Evolutionary conservation across 1,140 invertebrate genomes (phyloP).

Genomic region (Pogonomyrmex californicus): DNA sequence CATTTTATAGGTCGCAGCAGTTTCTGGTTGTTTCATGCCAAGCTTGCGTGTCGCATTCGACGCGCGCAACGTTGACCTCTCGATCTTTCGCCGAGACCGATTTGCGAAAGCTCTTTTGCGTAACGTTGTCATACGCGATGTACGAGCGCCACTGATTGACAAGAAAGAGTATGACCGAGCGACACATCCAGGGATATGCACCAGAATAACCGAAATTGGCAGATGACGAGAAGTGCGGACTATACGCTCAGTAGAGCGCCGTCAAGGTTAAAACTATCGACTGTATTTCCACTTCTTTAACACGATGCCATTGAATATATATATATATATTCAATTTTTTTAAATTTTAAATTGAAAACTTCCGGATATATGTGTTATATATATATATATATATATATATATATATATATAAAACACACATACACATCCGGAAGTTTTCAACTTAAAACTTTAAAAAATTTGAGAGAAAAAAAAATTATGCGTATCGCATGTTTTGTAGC

Average conservation of each 20-base stretch:
- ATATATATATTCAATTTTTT: too few species aligned
- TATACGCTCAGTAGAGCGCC: slow-evolving; percentile 9
- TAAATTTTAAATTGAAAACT: too few species aligned
- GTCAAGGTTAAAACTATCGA: slow-evolving; percentile 58
- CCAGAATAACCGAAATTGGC: slow-evolving; percentile 81
- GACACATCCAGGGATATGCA: slow-evolving; percentile 70
- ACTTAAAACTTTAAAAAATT: too few species aligned
- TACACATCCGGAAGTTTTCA: too few species aligned
- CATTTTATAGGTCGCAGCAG: slow-evolving; percentile 7
- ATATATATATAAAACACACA: too few species aligned
- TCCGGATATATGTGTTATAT: too few species aligned
- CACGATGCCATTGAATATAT: not conserved
- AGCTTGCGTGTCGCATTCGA: slow-evolving; percentile 18
- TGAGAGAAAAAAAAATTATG: too few species aligned
- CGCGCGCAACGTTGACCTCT: slow-evolving; percentile 21
- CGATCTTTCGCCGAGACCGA: slow-evolving; percentile 55
- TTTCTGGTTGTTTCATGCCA: slow-evolving; percentile 17
- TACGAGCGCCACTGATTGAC: slow-evolving; percentile 56
- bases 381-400: too few species aligned
- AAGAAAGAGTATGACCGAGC: slow-evolving; percentile 63
- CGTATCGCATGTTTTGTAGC: too few species aligned
- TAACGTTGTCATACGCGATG: slow-evolving; percentile 45
- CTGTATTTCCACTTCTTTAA: slow-evolving; percentile 18
- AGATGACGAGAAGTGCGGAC: slow-evolving; percentile 42
- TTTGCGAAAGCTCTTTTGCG: slow-evolving; percentile 73